A percentile compares a stretch with the other conserved stretches of the same genome.
Evolutionary conservation across 1,140 invertebrate species (phyloP).

Genomic region (Diorhabda carinulata): DNA sequence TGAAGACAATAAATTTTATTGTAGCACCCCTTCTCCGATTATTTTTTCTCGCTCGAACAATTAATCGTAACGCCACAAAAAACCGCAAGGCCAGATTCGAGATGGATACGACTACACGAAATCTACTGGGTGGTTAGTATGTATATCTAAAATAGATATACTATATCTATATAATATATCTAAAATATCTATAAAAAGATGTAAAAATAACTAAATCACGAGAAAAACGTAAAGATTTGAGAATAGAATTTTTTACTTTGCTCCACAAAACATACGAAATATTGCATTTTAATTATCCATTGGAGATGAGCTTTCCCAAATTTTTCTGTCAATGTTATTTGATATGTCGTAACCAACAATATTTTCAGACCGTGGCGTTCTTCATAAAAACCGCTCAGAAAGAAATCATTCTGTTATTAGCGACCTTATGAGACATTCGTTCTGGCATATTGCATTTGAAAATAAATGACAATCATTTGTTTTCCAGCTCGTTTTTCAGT

Average conservation of each 20-base stretch:
- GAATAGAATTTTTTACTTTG: too few species aligned
- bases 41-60: background rate
- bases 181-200: too few species aligned
- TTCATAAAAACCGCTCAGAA: background rate
- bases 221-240: too few species aligned
- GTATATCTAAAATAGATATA: too few species aligned
- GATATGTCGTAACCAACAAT: background rate
- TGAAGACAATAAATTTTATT: conserved; percentile 3
- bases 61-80: background rate
- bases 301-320: too few species aligned
- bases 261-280: too few species aligned
- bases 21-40: conserved; percentile 1
- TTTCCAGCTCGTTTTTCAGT: background rate
- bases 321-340: too few species aligned
- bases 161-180: too few species aligned
- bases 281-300: too few species aligned
- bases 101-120: too few species aligned
- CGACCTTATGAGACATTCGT: background rate
- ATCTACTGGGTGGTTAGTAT: too few species aligned
- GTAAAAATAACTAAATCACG: too few species aligned
- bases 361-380: background rate
- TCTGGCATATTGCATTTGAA: background rate
- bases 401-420: background rate
- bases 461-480: background rate
- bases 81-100: background rate